These are phyloP conservation scores for Drosophila obscura DNA, from an alignment of 1,140 invertebrate species.

Conservation along the genomic window DNA sequence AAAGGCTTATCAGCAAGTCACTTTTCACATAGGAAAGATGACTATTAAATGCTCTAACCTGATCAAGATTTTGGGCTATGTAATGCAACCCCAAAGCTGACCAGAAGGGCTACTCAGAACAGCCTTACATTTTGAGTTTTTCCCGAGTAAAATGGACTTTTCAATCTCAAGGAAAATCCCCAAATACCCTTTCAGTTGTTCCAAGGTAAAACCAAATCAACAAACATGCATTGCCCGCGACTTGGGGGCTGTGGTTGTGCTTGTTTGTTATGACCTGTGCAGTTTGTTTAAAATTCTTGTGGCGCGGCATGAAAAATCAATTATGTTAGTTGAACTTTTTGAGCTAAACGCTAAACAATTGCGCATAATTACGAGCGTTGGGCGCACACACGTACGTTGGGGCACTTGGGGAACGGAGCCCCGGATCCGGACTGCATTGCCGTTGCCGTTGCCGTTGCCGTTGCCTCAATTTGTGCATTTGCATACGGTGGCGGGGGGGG, in stretches of 20 bases:
- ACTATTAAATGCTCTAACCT: too few species aligned
- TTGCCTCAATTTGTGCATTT: constrained; percentile 73
- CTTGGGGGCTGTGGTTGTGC: neutral
- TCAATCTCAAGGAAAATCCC: neutral
- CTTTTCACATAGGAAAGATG: too few species aligned
- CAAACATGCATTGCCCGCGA: constrained; percentile 28
- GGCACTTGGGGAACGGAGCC: neutral
- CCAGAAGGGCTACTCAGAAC: too few species aligned
- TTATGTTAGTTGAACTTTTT: constrained; percentile 68
- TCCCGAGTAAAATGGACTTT: too few species aligned
- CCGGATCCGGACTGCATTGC: constrained; percentile 56
- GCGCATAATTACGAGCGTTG: constrained; percentile 72
- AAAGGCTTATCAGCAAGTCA: too few species aligned
- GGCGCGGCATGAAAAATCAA: constrained; percentile 71
- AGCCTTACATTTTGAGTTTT: too few species aligned
- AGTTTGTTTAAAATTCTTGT: constrained; percentile 57
- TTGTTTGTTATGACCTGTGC: constrained; percentile 31
- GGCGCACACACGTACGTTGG: constrained; percentile 1
- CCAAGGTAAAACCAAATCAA: constrained; percentile 21
- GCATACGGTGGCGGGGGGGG: constrained; percentile 43
- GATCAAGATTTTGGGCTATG: too few species aligned
- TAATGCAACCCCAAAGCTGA: too few species aligned
- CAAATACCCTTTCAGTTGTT: constrained; percentile 1
- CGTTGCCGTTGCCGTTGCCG: constrained; percentile 61
- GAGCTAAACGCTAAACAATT: constrained; percentile 78